Conservation (phyloP, 1,140 invertebrate genomes). For the Heterodera carotae region DNA sequence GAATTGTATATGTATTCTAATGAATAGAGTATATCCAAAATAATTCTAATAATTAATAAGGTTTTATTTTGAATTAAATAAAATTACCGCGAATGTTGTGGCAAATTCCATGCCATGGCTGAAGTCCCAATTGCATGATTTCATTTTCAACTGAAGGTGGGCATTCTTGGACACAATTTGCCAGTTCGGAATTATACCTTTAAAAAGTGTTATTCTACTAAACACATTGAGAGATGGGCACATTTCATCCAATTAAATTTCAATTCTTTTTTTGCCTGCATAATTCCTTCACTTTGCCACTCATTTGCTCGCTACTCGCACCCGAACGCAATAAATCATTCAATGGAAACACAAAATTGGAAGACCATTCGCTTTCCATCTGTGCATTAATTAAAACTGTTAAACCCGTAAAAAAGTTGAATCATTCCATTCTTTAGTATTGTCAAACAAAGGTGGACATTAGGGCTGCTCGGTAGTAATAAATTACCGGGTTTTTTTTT, state of each 20-base stretch:
- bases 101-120: conserved; percentile 26
- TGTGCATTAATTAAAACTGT: background rate
- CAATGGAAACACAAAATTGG: conserved; percentile 27
- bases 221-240: too few relatives aligned
- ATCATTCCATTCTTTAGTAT: too few relatives aligned
- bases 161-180: conserved; percentile 13
- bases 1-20: too few relatives aligned
- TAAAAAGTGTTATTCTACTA: too few relatives aligned
- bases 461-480: too few relatives aligned
- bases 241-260: too few relatives aligned
- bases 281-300: conserved; percentile 2
- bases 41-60: background rate
- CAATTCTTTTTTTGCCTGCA: conserved; percentile 13
- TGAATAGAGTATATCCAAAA: too few relatives aligned
- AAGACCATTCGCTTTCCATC: conserved; percentile 19
- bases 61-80: background rate
- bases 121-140: conserved; percentile 19
- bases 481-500: too few relatives aligned
- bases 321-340: conserved; percentile 11
- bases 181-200: conserved; percentile 22
- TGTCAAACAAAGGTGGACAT: too few relatives aligned
- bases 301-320: conserved; percentile 18
- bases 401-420: too few relatives aligned
- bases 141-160: conserved; percentile 22
- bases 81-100: conserved; percentile 3